phyloP scores from a whole-genome alignment of 2,797 vertebrate species.

The Scomberomorus guttatus region DNA sequence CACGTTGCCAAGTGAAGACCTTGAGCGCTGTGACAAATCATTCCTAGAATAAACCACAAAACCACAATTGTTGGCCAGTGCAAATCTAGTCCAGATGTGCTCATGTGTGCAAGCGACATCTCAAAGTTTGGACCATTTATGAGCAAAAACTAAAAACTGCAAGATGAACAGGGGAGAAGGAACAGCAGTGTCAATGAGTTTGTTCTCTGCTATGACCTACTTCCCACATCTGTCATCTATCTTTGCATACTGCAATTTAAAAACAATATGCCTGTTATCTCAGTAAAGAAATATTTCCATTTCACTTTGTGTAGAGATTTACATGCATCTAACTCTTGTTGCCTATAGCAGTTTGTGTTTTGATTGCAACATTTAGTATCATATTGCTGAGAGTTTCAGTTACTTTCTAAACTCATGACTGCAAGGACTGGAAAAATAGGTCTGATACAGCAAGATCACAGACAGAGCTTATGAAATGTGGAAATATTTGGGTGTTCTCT shows the following conservation, averaged over 20 bases:
- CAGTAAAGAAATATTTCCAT: constrained; percentile 35
- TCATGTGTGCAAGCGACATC: constrained; percentile 64
- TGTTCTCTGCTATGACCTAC: constrained; percentile 79
- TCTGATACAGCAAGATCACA: constrained; percentile 38
- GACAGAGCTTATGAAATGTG: constrained; percentile 49
- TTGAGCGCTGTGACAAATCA: constrained; percentile 74
- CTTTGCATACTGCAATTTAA: constrained; percentile 44
- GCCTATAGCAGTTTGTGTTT: constrained; percentile 11
- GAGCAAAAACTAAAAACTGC: constrained; percentile 56
- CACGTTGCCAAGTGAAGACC: constrained; percentile 69
- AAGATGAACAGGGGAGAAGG: constrained; percentile 52
- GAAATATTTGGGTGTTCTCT: constrained; percentile 51
- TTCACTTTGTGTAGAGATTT: constrained; percentile 31
- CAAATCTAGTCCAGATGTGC: constrained; percentile 82
- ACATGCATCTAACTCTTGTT: constrained; percentile 9
- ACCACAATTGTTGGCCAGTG: constrained; percentile 67
- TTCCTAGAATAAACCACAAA: constrained; percentile 73
- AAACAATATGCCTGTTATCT: constrained; percentile 36
- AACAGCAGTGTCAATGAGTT: constrained; percentile 71
- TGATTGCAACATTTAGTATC: constrained; percentile 16
- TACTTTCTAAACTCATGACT: constrained; percentile 15
- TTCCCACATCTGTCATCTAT: constrained; percentile 77
- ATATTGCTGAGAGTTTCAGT: constrained; percentile 1
- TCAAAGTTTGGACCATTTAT: constrained; percentile 61
- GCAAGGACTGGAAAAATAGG: constrained; percentile 16